Percentiles rank a stretch among this genome's conserved stretches.
phyloP scores from a whole-genome alignment of 2,888 invertebrate genomes.

The Cerastis leucographa region DNA sequence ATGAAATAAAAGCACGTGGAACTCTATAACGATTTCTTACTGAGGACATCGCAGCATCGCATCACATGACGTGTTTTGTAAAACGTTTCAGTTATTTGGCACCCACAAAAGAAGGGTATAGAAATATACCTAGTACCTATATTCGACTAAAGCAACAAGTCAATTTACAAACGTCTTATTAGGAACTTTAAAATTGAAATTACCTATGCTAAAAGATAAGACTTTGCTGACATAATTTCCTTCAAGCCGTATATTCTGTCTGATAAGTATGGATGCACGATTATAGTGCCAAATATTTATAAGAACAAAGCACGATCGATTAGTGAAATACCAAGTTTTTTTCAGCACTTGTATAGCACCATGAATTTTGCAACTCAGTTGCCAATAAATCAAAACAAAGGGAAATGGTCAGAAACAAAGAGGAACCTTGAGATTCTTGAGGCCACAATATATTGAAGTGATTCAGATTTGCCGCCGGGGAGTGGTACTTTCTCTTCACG shows the following conservation, averaged over 20 bases:
- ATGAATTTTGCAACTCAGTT: constrained; percentile 45
- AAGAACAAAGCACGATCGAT: constrained; percentile 33
- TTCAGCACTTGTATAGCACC: constrained; percentile 25
- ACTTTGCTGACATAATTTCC: constrained; percentile 55
- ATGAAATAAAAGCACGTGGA: constrained; percentile 77
- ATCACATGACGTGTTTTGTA: constrained; percentile 72
- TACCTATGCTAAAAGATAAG: constrained; percentile 61
- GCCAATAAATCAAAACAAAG: constrained; percentile 49
- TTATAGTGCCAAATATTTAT: constrained; percentile 20
- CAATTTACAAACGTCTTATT: constrained; percentile 58
- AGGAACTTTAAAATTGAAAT: no score
- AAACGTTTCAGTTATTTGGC: constrained; percentile 71
- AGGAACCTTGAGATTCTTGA: constrained; percentile 46
- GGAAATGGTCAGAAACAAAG: constrained; percentile 51
- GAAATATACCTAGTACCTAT: constrained; percentile 62
- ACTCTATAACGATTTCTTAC: constrained; percentile 54
- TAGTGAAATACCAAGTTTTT: constrained; percentile 25
- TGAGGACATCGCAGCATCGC: constrained; percentile 63
- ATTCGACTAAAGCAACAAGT: constrained; percentile 62
- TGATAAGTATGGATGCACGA: constrained; percentile 38
- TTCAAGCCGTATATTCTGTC: constrained; percentile 25
- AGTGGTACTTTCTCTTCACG: constrained; percentile 58
- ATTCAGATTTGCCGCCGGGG: constrained; percentile 47
- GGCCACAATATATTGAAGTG: constrained; percentile 40
- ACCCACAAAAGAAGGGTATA: constrained; percentile 62